phyloP scores from a whole-genome alignment of 2,888 invertebrate species.

The Thera obeliscata region DNA sequence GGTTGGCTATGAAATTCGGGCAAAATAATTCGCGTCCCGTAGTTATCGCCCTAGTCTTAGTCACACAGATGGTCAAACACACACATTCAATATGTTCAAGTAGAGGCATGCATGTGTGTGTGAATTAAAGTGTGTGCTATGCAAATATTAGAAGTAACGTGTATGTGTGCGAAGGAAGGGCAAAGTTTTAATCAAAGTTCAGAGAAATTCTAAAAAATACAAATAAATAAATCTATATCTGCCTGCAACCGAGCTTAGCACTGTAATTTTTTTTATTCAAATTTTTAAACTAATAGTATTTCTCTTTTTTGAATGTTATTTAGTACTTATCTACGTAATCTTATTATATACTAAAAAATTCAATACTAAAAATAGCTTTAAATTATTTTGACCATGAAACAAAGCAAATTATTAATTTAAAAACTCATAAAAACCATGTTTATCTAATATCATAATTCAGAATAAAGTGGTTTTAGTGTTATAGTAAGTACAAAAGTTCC shows the following conservation, averaged over 20 bases:
- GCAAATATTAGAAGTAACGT: conserved; percentile 14
- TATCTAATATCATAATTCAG: background rate
- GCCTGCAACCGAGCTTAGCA: too few relatives aligned
- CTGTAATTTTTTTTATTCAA: too few relatives aligned
- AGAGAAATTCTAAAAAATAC: too few relatives aligned
- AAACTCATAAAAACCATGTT: background rate
- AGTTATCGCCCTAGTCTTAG: background rate
- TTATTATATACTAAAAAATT: too few relatives aligned
- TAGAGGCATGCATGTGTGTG: conserved; percentile 4
- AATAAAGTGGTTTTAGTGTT: background rate
- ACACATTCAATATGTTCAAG: conserved; percentile 12
- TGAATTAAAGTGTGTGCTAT: conserved; percentile 19
- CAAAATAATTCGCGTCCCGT: conserved; percentile 12
- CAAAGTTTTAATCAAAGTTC: background rate
- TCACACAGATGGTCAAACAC: conserved; percentile 32
- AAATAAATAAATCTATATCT: too few relatives aligned
- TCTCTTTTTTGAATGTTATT: too few relatives aligned
- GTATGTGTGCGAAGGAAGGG: background rate
- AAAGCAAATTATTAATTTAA: background rate
- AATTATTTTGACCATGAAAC: background rate
- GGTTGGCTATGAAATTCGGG: background rate
- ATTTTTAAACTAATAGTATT: too few relatives aligned
- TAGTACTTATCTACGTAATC: too few relatives aligned
- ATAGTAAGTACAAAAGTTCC: background rate
- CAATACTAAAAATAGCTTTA: background rate